Conservation (phyloP, 2,888 invertebrate genomes). For the Neoaliturus tenellus region DNA sequence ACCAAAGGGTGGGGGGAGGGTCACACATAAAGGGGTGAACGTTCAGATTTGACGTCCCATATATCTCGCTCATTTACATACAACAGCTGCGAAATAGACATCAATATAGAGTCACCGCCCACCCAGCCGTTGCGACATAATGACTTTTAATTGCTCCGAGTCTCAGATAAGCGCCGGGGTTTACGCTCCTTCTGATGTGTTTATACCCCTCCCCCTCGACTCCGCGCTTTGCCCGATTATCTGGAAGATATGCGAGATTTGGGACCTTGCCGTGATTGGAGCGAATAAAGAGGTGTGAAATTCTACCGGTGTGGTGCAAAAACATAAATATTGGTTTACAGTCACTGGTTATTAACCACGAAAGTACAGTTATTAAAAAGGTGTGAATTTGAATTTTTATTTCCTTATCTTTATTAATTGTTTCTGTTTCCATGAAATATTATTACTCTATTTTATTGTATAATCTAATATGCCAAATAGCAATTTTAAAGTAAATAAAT, state of each 20-base stretch:
- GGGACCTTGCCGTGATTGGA: background rate
- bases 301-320: background rate
- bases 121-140: conserved; percentile 9
- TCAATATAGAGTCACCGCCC: conserved; percentile 41
- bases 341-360: no score
- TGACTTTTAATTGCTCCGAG: conserved; percentile 45
- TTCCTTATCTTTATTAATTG: no score
- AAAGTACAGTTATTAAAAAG: no score
- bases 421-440: no score
- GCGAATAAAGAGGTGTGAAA: background rate
- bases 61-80: conserved; percentile 54
- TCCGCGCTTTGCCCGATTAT: background rate
- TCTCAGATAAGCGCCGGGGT: background rate
- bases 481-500: no score
- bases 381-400: no score
- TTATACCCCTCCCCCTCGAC: background rate
- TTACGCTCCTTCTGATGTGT: conserved; percentile 8
- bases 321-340: background rate
- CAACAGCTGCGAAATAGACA: conserved; percentile 52
- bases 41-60: conserved; percentile 49
- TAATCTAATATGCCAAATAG: no score
- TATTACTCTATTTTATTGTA: no score
- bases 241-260: background rate
- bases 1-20: conserved; percentile 1
- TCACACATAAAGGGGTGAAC: conserved; percentile 23